phyloP scores from a whole-genome alignment of 1,140 invertebrate genomes.

The Eumaeus atala region DNA sequence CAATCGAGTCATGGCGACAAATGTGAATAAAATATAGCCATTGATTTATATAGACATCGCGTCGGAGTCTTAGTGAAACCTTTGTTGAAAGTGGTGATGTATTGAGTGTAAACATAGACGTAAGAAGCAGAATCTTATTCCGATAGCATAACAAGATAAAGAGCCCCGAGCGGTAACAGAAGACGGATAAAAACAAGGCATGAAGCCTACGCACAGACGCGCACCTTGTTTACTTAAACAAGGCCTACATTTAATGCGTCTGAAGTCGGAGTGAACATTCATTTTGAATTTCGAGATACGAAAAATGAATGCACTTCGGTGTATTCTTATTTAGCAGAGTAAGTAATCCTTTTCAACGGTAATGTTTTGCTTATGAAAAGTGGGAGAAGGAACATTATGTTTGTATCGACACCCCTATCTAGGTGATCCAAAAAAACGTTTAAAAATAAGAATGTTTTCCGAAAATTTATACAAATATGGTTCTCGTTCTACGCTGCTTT shows the following conservation, averaged over 20 bases:
- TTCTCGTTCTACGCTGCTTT: no score
- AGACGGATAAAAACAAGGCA: constrained; percentile 66
- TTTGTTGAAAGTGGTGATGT: constrained; percentile 24
- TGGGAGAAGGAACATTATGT: no score
- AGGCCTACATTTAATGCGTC: constrained; percentile 51
- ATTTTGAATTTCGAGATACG: constrained; percentile 27
- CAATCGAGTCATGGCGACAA: constrained; percentile 18
- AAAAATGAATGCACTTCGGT: constrained; percentile 10
- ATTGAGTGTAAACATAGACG: constrained; percentile 59
- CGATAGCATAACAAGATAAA: constrained; percentile 73
- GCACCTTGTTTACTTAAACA: constrained; percentile 69
- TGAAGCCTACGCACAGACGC: constrained; percentile 53
- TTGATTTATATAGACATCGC: constrained; percentile 3
- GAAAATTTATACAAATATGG: no score
- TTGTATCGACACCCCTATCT: no score
- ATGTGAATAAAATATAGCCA: constrained; percentile 12
- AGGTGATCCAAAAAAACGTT: no score
- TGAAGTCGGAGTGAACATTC: constrained; percentile 34
- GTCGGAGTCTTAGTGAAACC: neutral
- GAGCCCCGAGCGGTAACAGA: constrained; percentile 56
- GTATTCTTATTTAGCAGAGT: no score
- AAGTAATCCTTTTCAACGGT: no score
- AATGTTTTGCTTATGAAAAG: no score
- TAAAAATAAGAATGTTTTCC: no score
- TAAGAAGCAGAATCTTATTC: constrained; percentile 64